Conservation (phyloP, 2,113 vertebrate species). For the Aleadryas rufinucha region DNA sequence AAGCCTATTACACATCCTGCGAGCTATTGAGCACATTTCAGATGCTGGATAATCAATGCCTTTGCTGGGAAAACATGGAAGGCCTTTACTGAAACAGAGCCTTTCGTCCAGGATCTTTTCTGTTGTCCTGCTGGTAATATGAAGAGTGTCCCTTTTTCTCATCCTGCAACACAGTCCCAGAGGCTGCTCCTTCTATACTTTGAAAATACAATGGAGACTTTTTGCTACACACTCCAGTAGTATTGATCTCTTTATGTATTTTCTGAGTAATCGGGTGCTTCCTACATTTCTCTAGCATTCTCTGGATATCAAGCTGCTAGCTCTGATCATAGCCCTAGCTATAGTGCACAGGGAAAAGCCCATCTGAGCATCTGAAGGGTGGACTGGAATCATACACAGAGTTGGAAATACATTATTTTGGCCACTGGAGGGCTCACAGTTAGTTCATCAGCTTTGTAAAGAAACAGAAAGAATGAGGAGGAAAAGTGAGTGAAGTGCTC, state of each 20-base stretch:
- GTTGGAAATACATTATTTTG: neutral
- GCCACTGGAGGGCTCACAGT: constrained; percentile 23
- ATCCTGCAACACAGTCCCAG: neutral
- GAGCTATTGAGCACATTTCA: neutral
- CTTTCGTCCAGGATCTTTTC: neutral
- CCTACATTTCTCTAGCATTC: neutral
- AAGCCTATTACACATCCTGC: neutral
- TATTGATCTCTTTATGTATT: neutral
- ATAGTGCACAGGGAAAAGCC: neutral
- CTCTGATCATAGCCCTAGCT: neutral
- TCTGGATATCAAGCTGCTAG: neutral
- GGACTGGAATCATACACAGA: neutral
- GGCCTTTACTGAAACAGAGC: neutral
- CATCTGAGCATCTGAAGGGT: neutral
- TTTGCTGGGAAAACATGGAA: neutral
- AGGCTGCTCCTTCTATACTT: neutral
- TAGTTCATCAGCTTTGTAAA: neutral
- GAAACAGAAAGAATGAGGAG: neutral
- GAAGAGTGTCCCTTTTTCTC: neutral
- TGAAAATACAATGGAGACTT: neutral
- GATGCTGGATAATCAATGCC: neutral
- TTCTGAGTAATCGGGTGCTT: neutral
- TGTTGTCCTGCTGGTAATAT: neutral
- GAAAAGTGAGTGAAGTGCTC: neutral
- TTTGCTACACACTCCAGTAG: neutral